Percentiles rank a stretch among this genome's conserved stretches.
phyloP scores from a whole-genome alignment of 2,797 vertebrate species.

The Podargus strigoides region DNA sequence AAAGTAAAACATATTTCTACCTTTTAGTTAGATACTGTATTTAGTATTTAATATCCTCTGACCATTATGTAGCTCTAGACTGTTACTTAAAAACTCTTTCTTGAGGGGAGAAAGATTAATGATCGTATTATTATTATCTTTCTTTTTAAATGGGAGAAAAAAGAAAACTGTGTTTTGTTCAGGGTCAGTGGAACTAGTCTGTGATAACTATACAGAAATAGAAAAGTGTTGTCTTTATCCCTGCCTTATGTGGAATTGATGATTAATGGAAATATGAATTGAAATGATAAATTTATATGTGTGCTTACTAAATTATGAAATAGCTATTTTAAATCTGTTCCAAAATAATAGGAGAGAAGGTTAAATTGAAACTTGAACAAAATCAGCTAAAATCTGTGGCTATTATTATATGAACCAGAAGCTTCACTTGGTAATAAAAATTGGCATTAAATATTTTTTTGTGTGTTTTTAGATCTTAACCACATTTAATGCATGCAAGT shows the following conservation, averaged over 20 bases:
- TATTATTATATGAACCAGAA: not conserved
- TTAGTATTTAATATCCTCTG: not conserved
- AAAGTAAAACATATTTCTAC: not conserved
- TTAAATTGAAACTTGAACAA: not conserved
- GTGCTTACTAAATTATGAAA: not conserved
- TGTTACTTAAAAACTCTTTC: not conserved
- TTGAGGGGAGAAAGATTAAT: not conserved
- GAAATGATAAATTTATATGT: not conserved
- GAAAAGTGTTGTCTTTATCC: not conserved
- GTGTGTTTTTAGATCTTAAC: not conserved
- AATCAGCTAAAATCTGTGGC: not conserved
- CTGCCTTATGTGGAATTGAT: not conserved
- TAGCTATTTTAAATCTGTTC: not conserved
- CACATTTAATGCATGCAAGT: fast-evolving
- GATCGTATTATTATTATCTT: too few relatives aligned
- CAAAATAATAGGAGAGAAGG: not conserved
- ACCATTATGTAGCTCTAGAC: not conserved
- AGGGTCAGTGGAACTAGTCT: not conserved
- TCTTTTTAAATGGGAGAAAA: not conserved
- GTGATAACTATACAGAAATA: not conserved
- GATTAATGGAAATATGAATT: not conserved
- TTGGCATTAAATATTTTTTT: not conserved
- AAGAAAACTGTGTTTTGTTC: not conserved
- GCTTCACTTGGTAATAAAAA: not conserved
- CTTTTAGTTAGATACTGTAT: not conserved